A percentile compares a stretch with the other conserved stretches of the same genome.
phyloP scores from a whole-genome alignment of 2,797 vertebrate genomes.

The Cyprinodon diabolis region DNA sequence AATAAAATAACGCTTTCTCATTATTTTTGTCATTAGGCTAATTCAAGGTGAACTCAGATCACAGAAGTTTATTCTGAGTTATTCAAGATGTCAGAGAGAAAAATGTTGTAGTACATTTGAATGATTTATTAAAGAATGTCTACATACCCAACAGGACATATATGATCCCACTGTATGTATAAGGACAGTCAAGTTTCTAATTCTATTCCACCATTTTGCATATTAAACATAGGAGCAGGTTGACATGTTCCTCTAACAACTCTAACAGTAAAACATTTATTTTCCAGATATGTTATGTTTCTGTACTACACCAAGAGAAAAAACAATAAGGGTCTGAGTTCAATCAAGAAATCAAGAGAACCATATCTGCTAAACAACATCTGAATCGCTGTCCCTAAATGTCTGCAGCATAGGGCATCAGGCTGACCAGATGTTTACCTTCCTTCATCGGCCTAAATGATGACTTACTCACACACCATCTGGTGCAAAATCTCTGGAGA shows the following conservation, averaged over 20 bases:
- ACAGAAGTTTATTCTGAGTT: neutral
- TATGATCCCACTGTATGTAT: neutral
- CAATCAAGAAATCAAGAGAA: conserved; percentile 36
- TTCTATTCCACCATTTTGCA: neutral
- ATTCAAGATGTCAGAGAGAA: neutral
- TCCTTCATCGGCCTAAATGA: conserved; percentile 18
- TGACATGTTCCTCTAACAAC: conserved; percentile 17
- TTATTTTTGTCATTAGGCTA: neutral
- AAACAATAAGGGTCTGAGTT: conserved; percentile 33
- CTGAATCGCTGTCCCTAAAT: conserved; percentile 39
- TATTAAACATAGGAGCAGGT: conserved; percentile 5
- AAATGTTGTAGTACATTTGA: neutral
- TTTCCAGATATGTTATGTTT: conserved; percentile 31
- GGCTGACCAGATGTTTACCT: conserved; percentile 43
- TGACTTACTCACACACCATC: conserved; percentile 47
- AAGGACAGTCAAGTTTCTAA: neutral
- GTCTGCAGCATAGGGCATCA: conserved; percentile 11
- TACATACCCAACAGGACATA: neutral
- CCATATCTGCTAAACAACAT: conserved; percentile 32
- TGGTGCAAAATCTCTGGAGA: conserved; percentile 60
- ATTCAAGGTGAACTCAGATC: neutral
- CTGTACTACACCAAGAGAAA: conserved; percentile 20
- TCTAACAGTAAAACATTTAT: conserved; percentile 43
- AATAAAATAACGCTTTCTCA: neutral
- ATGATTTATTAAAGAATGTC: neutral